phyloP scores from a whole-genome alignment of 2,113 vertebrate species.

The Hystrix brachyura region DNA sequence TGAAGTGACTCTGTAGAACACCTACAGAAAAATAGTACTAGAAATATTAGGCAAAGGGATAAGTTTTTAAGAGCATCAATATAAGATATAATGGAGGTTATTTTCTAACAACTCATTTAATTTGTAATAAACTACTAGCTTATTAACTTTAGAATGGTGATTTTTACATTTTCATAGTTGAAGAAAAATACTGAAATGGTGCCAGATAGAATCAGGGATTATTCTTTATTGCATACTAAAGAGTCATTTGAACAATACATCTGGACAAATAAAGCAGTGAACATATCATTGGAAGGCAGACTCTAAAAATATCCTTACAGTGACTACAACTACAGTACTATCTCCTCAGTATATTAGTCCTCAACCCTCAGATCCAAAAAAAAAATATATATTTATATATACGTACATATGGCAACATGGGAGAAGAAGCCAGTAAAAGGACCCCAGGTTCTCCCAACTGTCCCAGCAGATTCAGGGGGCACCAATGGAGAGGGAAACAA shows the following conservation, averaged over 20 bases:
- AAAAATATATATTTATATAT: too few species aligned
- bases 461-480: background rate
- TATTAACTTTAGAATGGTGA: slow-evolving; percentile 13
- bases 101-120: slow-evolving; percentile 66
- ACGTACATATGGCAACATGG: background rate
- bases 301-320: background rate
- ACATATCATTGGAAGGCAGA: background rate
- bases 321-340: background rate
- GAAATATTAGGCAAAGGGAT: slow-evolving; percentile 34
- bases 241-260: background rate
- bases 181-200: background rate
- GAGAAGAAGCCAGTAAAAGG: too few species aligned
- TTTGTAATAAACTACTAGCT: slow-evolving; percentile 27
- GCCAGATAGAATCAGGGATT: background rate
- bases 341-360: background rate
- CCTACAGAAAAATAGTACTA: slow-evolving; percentile 49
- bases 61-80: slow-evolving; percentile 30
- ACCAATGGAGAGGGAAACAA: too few species aligned
- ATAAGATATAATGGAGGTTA: slow-evolving; percentile 9
- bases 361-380: background rate
- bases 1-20: slow-evolving; percentile 11
- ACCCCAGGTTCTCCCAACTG: too few species aligned
- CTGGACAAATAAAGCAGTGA: background rate
- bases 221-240: slow-evolving; percentile 7
- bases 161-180: slow-evolving; percentile 53